Base-by-base conservation (phyloP, 2,113 vertebrate genomes). In the Clarias magur region DNA sequence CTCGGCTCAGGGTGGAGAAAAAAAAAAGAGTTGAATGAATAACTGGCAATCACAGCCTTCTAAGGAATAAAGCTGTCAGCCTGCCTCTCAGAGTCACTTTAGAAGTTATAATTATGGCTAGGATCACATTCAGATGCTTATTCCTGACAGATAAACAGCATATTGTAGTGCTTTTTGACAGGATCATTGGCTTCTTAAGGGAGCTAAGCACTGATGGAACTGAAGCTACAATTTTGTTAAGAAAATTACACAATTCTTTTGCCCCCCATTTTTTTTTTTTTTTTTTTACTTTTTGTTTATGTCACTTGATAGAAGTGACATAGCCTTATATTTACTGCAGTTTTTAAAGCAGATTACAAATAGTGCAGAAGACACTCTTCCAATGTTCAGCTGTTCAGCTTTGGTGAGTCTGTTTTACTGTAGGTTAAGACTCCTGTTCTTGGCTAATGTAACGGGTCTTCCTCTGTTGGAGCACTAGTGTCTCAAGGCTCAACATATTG, bases 81-180 rank as follows among this genome's bases (percentile, higher is more conserved):
- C 30, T 62, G 34, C 30, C 57, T 42, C 15, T 62, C 30, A 81
- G 19, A 81, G 57, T 81, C 79, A 62, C 30, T 81, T 42, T 23
- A 81, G 59, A 81, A 80, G 56, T 62, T 81, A 27, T 62, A 81
- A 81, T 81, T 81, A 81, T 2, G 0, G 30, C 57, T 62, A 34
- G 79, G 79, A 59, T 80, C 17, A 80, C 78, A 13, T 80, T 80
- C 27, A 60, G 59, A 30, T 81, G 30, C 57, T 42, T 42, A 42
- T 62, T 19, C 42, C 59, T 62, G 57, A 81, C 57, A 81, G 30
- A n/a, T 25, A 81, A 62, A 81, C 59, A 25, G 11, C 30, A 25
- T 21, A 81, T 34, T 38, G 62, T 81, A 25, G 79, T 62, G 57
- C 59, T 62, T 57, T 81, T 80, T 42, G 79, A 81, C 57, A 42